These are phyloP conservation scores for Apolygus lucorum DNA, from an alignment of 1,140 invertebrate species.

Conservation along the genomic window DNA sequence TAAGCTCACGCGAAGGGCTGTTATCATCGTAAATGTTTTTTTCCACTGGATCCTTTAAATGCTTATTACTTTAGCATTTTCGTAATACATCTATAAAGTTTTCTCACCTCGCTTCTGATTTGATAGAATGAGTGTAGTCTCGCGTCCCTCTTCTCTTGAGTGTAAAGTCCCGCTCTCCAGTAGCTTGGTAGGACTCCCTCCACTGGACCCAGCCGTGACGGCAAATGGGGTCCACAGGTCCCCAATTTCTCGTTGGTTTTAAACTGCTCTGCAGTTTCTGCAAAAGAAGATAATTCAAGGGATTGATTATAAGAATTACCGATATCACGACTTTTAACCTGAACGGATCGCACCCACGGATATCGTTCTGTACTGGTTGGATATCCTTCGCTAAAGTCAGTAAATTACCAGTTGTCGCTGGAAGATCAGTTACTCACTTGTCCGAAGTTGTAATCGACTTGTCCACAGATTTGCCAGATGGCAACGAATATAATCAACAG, in stretches of 20 bases:
- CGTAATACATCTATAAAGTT: neutral
- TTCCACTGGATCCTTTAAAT: too few relatives aligned
- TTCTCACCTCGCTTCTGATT: conserved; percentile 31
- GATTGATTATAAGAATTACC: neutral
- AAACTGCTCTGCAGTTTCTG: conserved; percentile 50
- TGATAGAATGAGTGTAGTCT: conserved; percentile 51
- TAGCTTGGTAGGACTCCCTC: conserved; percentile 35
- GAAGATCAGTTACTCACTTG: conserved; percentile 34
- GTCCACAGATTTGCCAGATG: conserved; percentile 38
- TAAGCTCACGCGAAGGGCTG: too few relatives aligned
- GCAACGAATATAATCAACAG: conserved; percentile 41
- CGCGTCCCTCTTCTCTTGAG: conserved; percentile 48
- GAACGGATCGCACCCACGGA: too few relatives aligned
- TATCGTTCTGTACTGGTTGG: too few relatives aligned
- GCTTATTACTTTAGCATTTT: too few relatives aligned
- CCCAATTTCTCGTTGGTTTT: conserved; percentile 51
- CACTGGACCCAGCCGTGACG: conserved; percentile 51
- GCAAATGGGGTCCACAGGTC: conserved; percentile 50
- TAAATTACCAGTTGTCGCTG: neutral
- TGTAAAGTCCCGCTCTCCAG: conserved; percentile 48
- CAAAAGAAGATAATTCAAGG: conserved; percentile 21
- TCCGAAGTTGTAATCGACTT: conserved; percentile 40
- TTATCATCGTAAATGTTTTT: too few relatives aligned
- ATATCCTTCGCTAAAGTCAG: neutral
- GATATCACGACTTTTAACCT: too few relatives aligned